phyloP scores from a whole-genome alignment of 2,113 vertebrate genomes.

The Vidua chalybeata region DNA sequence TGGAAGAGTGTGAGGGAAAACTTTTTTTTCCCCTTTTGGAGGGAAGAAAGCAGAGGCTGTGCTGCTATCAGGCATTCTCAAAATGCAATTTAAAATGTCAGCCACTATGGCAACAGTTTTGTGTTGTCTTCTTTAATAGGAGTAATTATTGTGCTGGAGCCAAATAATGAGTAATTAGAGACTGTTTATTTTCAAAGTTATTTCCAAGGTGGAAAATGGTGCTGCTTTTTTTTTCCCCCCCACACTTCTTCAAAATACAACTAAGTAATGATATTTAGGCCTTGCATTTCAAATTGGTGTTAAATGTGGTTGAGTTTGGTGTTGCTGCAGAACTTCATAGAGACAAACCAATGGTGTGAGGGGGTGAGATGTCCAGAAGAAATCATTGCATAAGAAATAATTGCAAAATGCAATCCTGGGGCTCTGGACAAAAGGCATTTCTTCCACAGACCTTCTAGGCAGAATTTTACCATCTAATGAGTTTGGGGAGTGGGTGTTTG shows the following conservation, averaged over 20 bases:
- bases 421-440: not conserved
- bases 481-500: not conserved
- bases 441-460: not conserved
- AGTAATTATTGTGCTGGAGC: conserved; percentile 20
- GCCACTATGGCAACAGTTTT: conserved; percentile 33
- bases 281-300: not conserved
- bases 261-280: not conserved
- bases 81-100: conserved; percentile 32
- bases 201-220: not conserved
- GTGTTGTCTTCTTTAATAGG: conserved; percentile 27
- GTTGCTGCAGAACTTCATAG: not conserved
- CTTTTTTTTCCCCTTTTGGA: conserved; percentile 4
- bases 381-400: not conserved
- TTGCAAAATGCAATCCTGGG: not conserved
- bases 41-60: conserved; percentile 18
- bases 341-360: not conserved
- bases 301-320: not conserved
- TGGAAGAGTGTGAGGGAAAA: not conserved
- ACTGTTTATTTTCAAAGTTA: conserved; percentile 30
- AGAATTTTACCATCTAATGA: not conserved
- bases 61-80: conserved; percentile 4
- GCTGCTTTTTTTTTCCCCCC: not conserved
- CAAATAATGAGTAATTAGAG: conserved; percentile 50
- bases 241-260: not conserved
- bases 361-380: not conserved